Percentiles rank a stretch among this genome's conserved stretches.
Evolutionary conservation across 2,888 invertebrate genomes (phyloP).

Genomic region (Tuta absoluta): DNA sequence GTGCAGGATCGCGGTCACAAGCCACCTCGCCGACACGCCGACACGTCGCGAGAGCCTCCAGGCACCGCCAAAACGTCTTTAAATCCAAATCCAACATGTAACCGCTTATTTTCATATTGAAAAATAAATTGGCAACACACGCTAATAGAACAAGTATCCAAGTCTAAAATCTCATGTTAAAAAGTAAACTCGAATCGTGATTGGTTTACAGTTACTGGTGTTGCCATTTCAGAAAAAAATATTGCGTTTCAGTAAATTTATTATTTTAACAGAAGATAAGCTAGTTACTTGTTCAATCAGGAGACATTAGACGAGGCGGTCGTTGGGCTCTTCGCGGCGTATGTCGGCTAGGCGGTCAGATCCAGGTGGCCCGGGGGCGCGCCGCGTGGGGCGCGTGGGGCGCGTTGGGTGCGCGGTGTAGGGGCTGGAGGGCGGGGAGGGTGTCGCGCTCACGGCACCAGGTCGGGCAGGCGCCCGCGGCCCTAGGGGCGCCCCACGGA

Average conservation of each 20-base stretch:
- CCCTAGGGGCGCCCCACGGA: conserved; percentile 77
- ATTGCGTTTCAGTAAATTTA: neutral
- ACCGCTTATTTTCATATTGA: neutral
- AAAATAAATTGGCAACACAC: neutral
- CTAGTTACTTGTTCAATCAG: neutral
- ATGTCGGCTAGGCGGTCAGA: conserved; percentile 35
- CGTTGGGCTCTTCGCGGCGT: conserved; percentile 5
- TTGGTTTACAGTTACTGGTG: neutral
- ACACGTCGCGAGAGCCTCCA: conserved; percentile 18
- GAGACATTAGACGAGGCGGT: conserved; percentile 1
- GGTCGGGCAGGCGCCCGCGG: conserved; percentile 82
- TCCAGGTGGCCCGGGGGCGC: conserved; percentile 30
- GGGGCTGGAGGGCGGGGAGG: conserved; percentile 39
- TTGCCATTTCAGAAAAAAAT: neutral
- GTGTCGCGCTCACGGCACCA: conserved; percentile 77
- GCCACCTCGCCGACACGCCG: conserved; percentile 31
- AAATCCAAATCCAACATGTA: neutral
- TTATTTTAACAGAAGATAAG: neutral
- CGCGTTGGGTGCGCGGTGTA: conserved; percentile 37
- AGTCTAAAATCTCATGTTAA: neutral
- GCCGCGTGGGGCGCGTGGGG: conserved; percentile 29
- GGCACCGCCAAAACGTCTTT: neutral
- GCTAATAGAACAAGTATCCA: neutral
- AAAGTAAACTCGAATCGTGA: neutral
- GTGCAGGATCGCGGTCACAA: conserved; percentile 28